A percentile compares a stretch with the other conserved stretches of the same genome.
phyloP scores from a whole-genome alignment of 64 coral and sea anemone species.

The Cladopsammia gracilis region DNA sequence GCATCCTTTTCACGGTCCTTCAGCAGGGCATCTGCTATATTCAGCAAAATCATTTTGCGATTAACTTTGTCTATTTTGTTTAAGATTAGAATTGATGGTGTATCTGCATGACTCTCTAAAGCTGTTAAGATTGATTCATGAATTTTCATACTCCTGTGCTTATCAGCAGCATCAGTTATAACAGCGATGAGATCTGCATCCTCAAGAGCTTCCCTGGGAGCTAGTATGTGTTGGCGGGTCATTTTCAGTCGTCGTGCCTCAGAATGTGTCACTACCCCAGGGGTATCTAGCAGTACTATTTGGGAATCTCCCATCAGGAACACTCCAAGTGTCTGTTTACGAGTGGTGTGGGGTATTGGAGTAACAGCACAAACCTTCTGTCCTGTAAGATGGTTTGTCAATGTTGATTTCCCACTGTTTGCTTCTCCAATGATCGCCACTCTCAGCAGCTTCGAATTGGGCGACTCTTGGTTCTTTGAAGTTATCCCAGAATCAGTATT shows the following conservation, averaged over 20 bases:
- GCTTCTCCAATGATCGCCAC: slow-evolving; percentile 95
- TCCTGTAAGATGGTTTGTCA: slow-evolving; percentile 90
- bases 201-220: slow-evolving; percentile 83
- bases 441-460: slow-evolving; percentile 74
- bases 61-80: slow-evolving; percentile 91
- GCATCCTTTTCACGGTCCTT: slow-evolving; percentile 86
- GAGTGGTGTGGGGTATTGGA: slow-evolving; percentile 90
- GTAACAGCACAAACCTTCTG: slow-evolving; percentile 93
- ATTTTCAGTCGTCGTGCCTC: slow-evolving; percentile 90
- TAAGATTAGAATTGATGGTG: slow-evolving; percentile 85
- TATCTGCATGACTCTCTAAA: slow-evolving; percentile 44
- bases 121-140: slow-evolving; percentile 77
- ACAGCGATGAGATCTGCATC: slow-evolving; percentile 90
- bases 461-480: slow-evolving; percentile 9
- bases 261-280: slow-evolving; percentile 78
- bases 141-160: slow-evolving; percentile 74
- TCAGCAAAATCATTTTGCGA: slow-evolving; percentile 78
- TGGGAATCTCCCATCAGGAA: slow-evolving; percentile 73
- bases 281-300: slow-evolving; percentile 91
- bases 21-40: slow-evolving; percentile 66
- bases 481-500: not conserved
- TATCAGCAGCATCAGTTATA: slow-evolving; percentile 80
- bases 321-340: slow-evolving; percentile 79
- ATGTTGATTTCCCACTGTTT: slow-evolving; percentile 97
- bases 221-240: slow-evolving; percentile 88